Base-by-base conservation (phyloP, 2,797 vertebrate species). In the Pseudomugil tenellus region DNA sequence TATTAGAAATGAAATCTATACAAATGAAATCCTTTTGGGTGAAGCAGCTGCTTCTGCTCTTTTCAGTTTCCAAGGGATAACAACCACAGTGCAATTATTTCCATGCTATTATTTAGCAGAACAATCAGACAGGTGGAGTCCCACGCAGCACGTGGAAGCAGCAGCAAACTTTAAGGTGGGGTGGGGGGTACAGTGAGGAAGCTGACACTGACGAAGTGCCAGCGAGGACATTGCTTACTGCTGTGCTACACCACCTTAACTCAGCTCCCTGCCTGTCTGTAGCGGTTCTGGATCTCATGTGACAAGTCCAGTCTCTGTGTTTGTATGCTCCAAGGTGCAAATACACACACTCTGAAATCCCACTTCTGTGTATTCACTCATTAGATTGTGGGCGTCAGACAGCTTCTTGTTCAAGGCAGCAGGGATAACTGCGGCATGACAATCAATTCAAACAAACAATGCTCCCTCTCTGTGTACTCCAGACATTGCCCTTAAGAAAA, bases 391-490 rank as follows among this genome's bases (percentile, higher is more conserved):
- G 63, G 65, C 79, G 80, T 81, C 77, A 82, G 58, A 75, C 67
- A 61, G 53, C 10, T 72, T 74, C 53, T 73, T 66, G 72, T 70
- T 63, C 67, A 63, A 76, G 73, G 65, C 75, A 70, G 58, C 3
- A 39, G 77, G 68, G 72, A 70, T 66, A 80, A 82, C 71, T 54
- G 76, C 77, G 34, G 75, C 79, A 68, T 77, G 81, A 74, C 73
- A 81, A 78, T 74, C 52, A 71, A 52, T 70, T 84, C 76, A 79
- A 80, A 88, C 70, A 84, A 82, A 79, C 58, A 76, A 46, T 25
- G 19, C 35, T 35, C 39, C 62, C 62, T 71, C 39, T 39, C n/a
- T 71, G 55, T 83, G 82, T 79, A 58, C 72, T 55, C 2, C 16
- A 41, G 52, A 77, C 41, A 1, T 28, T 4, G 51, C 48, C 48